Base-by-base conservation (phyloP, 1,140 invertebrate species). In the Theocolax elegans region DNA sequence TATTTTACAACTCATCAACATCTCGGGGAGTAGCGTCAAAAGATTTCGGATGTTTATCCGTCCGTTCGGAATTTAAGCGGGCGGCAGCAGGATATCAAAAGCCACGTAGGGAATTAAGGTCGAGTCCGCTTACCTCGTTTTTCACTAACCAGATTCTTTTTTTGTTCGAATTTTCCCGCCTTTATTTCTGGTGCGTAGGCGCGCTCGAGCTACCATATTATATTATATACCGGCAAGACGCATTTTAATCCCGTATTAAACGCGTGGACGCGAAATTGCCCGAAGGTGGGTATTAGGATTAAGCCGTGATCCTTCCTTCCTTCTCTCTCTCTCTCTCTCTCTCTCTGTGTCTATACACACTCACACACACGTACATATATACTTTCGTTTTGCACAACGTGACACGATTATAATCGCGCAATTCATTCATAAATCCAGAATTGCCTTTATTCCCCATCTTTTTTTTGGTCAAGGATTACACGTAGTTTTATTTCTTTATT, bases 161-260 rank as follows among this genome's bases (percentile, higher is more conserved):
- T 48, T 69, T 56, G 0, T 31, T 19, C 19, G 19, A 9, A 19
- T 67, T 66, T 58, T 62, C 44, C 44, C 31, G n/a, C 35, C 19
- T 40, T n/a, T 46, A 42, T 70, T 66, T 63, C 40, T 53, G 23
- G 17, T 15, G 35, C 46, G n/a, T 53, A 27, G 3, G 21, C 56
- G 46, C 71, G 69, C 63, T n/a, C 40, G 35, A 25, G 17, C 13
- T 58, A 35, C 10, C 10, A 35, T 35, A 35, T 35, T 35, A 10
- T 49, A 29, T 10, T 53, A 60, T 25, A 23, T 0, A 31, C 21
- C 35, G 44, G 56, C 35, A 25, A 48, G 29, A 72, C 76, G 77
- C 75, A 81, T 79, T 80, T 83, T 83, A 83, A 84, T 83, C 82
- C 80, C 76, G 78, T 77, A 83, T 84, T 83, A 82, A 80, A 77